Percentiles rank a stretch among this genome's conserved stretches.
These are phyloP conservation scores for Rambutsinella grinnellia DNA, from an alignment of 2,888 invertebrate species.

Conservation along the genomic window DNA sequence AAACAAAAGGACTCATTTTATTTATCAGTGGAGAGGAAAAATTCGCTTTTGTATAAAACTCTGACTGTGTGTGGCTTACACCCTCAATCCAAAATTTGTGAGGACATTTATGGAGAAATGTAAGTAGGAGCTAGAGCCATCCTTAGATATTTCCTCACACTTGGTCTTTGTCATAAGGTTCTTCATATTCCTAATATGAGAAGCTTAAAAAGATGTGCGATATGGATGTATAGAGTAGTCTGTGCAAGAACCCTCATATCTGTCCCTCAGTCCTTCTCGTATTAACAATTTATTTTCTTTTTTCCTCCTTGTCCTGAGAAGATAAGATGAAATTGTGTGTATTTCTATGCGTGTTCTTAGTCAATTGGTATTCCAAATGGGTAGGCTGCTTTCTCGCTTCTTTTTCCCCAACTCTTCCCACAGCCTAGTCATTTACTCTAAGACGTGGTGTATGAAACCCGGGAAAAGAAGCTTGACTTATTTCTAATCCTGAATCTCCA, in stretches of 20 bases:
- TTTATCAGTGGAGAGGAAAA: neutral
- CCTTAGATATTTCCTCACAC: neutral
- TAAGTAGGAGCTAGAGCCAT: neutral
- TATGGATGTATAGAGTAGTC: too few relatives aligned
- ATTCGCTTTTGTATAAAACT: too few relatives aligned
- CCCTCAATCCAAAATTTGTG: too few relatives aligned
- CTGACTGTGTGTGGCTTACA: too few relatives aligned
- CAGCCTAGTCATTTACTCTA: neutral
- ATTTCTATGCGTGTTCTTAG: neutral
- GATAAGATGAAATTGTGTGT: neutral
- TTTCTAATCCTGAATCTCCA: neutral
- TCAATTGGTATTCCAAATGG: constrained; percentile 43
- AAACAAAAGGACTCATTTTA: neutral
- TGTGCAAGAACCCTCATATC: neutral
- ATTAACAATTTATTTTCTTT: neutral
- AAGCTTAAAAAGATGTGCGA: too few relatives aligned
- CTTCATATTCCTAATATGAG: too few relatives aligned
- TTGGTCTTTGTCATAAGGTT: neutral
- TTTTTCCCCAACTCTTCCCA: neutral
- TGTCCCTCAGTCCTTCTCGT: neutral
- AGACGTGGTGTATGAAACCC: neutral
- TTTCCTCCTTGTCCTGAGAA: neutral
- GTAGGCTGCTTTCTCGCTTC: constrained; percentile 32
- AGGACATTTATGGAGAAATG: too few relatives aligned
- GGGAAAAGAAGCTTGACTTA: too few relatives aligned